Conservation (phyloP, 2,888 invertebrate species). For the Pandemis corylana region DNA sequence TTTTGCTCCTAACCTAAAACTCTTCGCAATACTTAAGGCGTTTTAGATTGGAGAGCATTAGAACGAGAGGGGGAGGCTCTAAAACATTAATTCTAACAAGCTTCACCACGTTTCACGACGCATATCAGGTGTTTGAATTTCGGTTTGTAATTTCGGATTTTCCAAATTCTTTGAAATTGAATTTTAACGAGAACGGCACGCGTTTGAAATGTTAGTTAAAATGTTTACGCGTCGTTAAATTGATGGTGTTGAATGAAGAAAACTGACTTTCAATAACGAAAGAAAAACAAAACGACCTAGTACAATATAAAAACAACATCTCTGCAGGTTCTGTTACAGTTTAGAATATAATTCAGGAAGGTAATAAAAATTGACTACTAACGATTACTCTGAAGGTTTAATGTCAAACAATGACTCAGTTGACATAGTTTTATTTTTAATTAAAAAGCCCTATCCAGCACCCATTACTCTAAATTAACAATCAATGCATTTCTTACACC, state of each 20-base stretch:
- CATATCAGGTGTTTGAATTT: slow-evolving; percentile 11
- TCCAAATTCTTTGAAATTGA: not conserved
- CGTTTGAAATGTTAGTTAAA: not conserved
- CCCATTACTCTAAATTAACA: slow-evolving; percentile 25
- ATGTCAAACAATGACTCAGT: no score
- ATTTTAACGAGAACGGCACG: not conserved
- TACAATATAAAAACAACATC: no score
- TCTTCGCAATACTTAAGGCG: not conserved
- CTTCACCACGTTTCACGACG: slow-evolving; percentile 21
- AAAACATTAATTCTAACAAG: slow-evolving; percentile 39
- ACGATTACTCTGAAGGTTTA: no score
- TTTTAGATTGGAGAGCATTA: slow-evolving; percentile 5
- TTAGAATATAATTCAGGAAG: no score
- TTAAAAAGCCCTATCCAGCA: not conserved
- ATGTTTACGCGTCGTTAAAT: not conserved
- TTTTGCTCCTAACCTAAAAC: not conserved
- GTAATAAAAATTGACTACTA: no score
- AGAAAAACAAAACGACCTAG: no score
- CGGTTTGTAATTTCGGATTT: slow-evolving; percentile 4
- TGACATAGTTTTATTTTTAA: not conserved
- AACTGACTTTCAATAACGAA: no score
- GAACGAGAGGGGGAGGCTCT: slow-evolving; percentile 22
- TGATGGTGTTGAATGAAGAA: not conserved
- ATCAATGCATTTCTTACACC: slow-evolving; percentile 13
- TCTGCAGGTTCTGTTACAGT: no score